Conservation (phyloP, 2,888 invertebrate species). For the Tridacna gigas region DNA sequence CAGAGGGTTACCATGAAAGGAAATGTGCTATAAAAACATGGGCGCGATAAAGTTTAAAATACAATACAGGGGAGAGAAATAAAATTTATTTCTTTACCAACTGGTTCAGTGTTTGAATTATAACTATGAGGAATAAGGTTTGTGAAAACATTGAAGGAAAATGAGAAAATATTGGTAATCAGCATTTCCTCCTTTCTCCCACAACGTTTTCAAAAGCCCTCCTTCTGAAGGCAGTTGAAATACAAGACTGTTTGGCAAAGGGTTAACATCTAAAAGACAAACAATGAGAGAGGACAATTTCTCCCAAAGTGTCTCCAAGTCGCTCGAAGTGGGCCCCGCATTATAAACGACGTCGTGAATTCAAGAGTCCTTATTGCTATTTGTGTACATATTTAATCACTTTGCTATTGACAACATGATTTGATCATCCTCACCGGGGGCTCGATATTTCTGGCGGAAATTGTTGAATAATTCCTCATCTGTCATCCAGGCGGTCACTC, state of each 20-base stretch:
- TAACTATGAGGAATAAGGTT: not conserved
- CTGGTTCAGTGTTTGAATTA: too few relatives aligned
- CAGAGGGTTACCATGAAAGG: too few relatives aligned
- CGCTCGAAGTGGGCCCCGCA: not conserved
- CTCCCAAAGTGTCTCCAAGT: not conserved
- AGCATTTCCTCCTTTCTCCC: not conserved
- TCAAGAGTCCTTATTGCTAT: constrained; percentile 35
- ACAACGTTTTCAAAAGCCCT: not conserved
- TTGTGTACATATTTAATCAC: constrained; percentile 56
- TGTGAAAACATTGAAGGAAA: not conserved
- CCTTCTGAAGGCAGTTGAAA: not conserved
- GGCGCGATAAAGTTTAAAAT: too few relatives aligned
- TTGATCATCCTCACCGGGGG: constrained; percentile 13
- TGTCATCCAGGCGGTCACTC: constrained; percentile 36
- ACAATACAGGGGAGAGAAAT: too few relatives aligned
- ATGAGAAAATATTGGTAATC: not conserved
- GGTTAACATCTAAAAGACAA: not conserved
- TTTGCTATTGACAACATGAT: constrained; percentile 37
- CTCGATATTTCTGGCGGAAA: constrained; percentile 38
- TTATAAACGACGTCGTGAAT: constrained; percentile 35
- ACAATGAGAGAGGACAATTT: not conserved
- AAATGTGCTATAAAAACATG: too few relatives aligned
- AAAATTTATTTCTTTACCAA: too few relatives aligned
- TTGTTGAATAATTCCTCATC: constrained; percentile 44
- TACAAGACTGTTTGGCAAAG: not conserved